Evolutionary conservation across 2,797 vertebrate species (phyloP), one percentile per base, ranked within the genome.

Genomic region (Protosalanx chinensis): DNA sequence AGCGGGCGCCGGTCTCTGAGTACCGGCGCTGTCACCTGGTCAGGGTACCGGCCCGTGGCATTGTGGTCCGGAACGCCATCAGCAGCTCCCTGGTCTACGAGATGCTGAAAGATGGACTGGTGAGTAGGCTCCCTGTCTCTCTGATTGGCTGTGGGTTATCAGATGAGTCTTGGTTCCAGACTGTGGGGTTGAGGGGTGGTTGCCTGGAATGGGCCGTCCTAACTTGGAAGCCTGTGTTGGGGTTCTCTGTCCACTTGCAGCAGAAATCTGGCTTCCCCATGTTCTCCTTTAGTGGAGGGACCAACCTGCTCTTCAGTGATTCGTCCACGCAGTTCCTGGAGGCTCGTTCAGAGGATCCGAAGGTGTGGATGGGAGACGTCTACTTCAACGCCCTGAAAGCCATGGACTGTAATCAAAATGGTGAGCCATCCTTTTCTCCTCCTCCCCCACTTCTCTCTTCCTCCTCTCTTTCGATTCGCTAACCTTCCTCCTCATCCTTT

Each of bases 11-110:
- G 0, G 86, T 97, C 68, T 87, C 71, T 0, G 80, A 93, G 1
- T 97, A 94, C 94, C 85, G 82, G 1, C 86, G 1, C 0, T 99
- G 98, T 75, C 88, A 97, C 79, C 81, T 98, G 82, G 95, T 94
- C 46, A 88, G 90, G 0, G 79, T 98, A 37, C 96, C 97, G 0
- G 91, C 93, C 0, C 93, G 93, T 0, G 97, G 95, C 0, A 87
- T 99, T 53, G 90, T 95, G 30, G 91, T 95, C 53, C 84, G 91
- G 60, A 76, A 79, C 0, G 87, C 92, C 74, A 72, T 90, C 1
- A 89, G 91, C 0, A 90, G 92, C 2, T 81, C 87, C 0, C 78
- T 90, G 73, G 81, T 98, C 69, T 95, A 90, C 68, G 90, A 74
- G 66, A 86, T 98, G 87, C 90, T 99, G 20, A 85, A 71, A 0